These are phyloP conservation scores for Nyctalus aviator DNA, from an alignment of 2,797 vertebrate genomes.

Conservation along the genomic window DNA sequence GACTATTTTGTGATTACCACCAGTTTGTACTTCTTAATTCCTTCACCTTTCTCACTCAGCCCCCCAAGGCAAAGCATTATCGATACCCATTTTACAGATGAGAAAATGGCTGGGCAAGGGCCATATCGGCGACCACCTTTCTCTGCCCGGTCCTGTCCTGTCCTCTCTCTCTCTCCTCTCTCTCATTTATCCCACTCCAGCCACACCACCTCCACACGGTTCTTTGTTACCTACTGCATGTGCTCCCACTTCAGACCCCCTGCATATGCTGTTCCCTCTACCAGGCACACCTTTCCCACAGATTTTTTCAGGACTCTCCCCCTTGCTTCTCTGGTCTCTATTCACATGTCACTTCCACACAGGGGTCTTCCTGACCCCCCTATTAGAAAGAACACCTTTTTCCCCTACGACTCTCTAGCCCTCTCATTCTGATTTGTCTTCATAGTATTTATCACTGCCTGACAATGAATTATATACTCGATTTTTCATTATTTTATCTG, in stretches of 20 bases:
- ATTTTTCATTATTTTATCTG: not conserved
- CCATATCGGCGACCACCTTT: not conserved
- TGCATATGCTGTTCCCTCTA: fast-evolving
- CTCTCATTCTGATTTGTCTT: not conserved
- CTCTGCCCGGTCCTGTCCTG: not conserved
- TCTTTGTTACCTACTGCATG: fast-evolving
- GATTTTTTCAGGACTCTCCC: not conserved
- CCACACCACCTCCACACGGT: fast-evolving
- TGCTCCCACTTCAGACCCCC: not conserved
- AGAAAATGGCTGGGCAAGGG: not conserved
- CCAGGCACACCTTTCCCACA: not conserved
- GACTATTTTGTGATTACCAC: not conserved
- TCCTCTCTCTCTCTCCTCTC: not conserved
- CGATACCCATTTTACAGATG: not conserved
- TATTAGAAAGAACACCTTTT: not conserved
- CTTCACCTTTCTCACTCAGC: not conserved
- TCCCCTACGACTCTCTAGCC: not conserved
- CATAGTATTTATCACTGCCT: not conserved
- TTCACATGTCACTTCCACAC: not conserved
- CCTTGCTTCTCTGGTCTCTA: not conserved
- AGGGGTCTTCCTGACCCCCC: not conserved
- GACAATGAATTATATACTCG: not conserved
- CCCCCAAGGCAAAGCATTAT: not conserved
- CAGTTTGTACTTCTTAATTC: not conserved
- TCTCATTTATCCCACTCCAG: not conserved